Conservation (phyloP, 2,888 invertebrate species). For the Acanthosepion esculentum region DNA sequence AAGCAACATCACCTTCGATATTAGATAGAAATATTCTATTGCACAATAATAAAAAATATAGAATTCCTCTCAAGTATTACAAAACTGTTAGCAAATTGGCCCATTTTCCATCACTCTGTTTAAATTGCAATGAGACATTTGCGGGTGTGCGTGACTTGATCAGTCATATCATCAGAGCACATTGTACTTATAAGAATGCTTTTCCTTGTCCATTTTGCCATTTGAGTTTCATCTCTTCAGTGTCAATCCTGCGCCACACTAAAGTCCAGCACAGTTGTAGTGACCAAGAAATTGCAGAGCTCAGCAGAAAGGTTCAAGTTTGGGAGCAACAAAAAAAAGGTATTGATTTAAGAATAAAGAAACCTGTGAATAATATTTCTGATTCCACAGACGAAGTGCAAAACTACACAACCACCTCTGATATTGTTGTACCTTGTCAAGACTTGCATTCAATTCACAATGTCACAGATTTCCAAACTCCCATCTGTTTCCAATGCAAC, state of each 20-base stretch:
- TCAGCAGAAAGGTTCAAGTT: not conserved
- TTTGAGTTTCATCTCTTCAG: not conserved
- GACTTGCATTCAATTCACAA: not conserved
- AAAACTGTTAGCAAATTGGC: not conserved
- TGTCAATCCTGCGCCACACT: not conserved
- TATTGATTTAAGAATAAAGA: not conserved
- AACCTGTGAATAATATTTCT: not conserved
- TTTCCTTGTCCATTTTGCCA: not conserved
- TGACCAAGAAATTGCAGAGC: not conserved
- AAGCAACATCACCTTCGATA: not conserved
- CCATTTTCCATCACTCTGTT: not conserved
- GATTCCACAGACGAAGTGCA: not conserved
- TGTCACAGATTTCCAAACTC: not conserved
- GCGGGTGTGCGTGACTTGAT: not conserved
- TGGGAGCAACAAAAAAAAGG: not conserved
- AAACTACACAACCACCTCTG: not conserved
- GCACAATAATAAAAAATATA: not conserved
- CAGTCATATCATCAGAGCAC: not conserved
- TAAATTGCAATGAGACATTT: not conserved
- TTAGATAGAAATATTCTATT: not conserved
- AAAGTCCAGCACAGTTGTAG: constrained; percentile 6
- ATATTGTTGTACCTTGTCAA: not conserved
- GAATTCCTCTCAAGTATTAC: not conserved
- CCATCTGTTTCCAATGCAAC: not conserved
- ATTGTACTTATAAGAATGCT: not conserved